Conservation (phyloP, 1,140 invertebrate genomes). For the Scaptomyza graminum region DNA sequence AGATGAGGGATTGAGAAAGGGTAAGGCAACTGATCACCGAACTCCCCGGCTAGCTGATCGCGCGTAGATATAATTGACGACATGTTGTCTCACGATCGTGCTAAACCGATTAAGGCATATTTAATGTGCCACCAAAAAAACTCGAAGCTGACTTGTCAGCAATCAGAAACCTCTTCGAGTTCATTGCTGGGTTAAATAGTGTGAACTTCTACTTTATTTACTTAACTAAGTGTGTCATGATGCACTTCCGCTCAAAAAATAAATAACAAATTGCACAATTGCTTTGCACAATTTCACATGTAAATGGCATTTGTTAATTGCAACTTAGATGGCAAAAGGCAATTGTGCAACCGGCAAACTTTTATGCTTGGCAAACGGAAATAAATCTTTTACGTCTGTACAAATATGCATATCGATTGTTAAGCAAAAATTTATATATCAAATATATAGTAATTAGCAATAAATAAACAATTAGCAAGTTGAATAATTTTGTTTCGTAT, state of each 20-base stretch:
- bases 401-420: too few species aligned
- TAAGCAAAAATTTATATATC: too few species aligned
- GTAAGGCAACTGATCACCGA: not conserved
- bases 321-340: conserved; percentile 16
- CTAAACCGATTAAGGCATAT: conserved; percentile 81
- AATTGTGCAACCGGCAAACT: conserved; percentile 16
- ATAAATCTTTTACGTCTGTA: too few species aligned
- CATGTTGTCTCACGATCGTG: conserved; percentile 82
- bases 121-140: conserved; percentile 57
- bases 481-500: too few species aligned
- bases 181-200: conserved; percentile 31
- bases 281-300: conserved; percentile 45
- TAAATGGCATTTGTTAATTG: conserved; percentile 47
- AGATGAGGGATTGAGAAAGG: not conserved
- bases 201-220: not conserved
- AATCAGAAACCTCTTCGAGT: conserved; percentile 3
- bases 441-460: too few species aligned
- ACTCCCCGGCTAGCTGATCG: conserved; percentile 52
- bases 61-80: conserved; percentile 82
- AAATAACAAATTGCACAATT: conserved; percentile 34
- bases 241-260: conserved; percentile 32
- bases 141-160: conserved; percentile 13
- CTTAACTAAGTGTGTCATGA: conserved; percentile 40
- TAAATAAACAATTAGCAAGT: too few species aligned
- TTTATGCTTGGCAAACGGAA: not conserved